phyloP scores from a whole-genome alignment of 2,113 vertebrate genomes.

The Lasiurus cinereus region DNA sequence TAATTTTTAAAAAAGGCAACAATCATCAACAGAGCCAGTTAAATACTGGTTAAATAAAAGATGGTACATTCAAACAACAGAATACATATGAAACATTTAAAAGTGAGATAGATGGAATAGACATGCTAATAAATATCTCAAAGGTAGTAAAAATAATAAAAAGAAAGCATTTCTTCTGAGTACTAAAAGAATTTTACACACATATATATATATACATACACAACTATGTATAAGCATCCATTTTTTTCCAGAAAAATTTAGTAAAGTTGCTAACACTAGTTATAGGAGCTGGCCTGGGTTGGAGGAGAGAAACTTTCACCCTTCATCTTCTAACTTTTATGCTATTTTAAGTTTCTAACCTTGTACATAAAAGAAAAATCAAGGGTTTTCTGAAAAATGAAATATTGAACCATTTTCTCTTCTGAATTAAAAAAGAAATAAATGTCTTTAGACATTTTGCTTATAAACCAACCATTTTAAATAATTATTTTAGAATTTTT shows the following conservation, averaged over 20 bases:
- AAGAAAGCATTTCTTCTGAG: not conserved
- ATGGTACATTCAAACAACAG: not conserved
- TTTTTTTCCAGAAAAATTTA: not conserved
- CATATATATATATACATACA: not conserved
- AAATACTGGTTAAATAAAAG: not conserved
- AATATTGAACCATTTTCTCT: not conserved
- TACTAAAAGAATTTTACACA: not conserved
- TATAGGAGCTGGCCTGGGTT: not conserved
- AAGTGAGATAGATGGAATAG: not conserved
- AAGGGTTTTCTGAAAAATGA: not conserved
- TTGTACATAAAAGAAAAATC: not conserved
- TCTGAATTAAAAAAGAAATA: not conserved
- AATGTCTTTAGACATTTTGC: constrained; percentile 30
- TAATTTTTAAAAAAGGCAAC: not conserved
- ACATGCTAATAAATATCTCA: not conserved
- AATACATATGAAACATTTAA: not conserved
- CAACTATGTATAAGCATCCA: not conserved
- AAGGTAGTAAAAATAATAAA: not conserved
- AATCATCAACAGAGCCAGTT: not conserved
- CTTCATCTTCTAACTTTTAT: not conserved
- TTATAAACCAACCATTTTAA: not conserved
- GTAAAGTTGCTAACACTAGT: not conserved
- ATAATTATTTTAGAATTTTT: not conserved
- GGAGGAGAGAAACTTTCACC: not conserved
- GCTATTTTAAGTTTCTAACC: constrained; percentile 6